These are phyloP conservation scores for Sphaerodactylus townsendi DNA, from an alignment of 2,113 vertebrate genomes.

Conservation along the genomic window DNA sequence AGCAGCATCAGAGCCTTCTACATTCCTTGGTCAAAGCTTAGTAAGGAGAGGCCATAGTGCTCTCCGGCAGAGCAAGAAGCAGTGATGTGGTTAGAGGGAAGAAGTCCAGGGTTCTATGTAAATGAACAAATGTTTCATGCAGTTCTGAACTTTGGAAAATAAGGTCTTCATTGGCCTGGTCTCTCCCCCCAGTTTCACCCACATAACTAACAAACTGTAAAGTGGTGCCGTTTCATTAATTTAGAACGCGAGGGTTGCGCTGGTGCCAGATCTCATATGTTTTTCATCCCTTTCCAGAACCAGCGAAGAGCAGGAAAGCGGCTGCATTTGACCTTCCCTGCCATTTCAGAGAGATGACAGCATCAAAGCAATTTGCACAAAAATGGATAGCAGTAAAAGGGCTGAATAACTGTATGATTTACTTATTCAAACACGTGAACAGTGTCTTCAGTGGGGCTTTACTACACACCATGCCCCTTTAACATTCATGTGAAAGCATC, in stretches of 20 bases:
- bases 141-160: slow-evolving; percentile 3
- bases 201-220: slow-evolving; percentile 18
- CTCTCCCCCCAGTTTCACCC: slow-evolving; percentile 9
- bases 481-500: no score
- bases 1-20: fast-evolving
- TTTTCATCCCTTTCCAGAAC: slow-evolving; percentile 7
- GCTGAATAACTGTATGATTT: no score
- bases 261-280: not conserved
- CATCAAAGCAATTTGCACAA: no score
- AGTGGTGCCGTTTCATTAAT: slow-evolving; percentile 18
- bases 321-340: not conserved
- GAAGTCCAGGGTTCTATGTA: not conserved
- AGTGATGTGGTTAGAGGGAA: not conserved
- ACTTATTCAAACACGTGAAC: no score
- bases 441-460: no score
- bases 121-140: not conserved
- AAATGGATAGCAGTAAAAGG: no score
- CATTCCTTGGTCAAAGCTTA: fast-evolving
- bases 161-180: not conserved
- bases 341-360: no score
- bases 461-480: no score
- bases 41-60: not conserved
- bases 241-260: slow-evolving; percentile 10
- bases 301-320: not conserved
- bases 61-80: not conserved